These are phyloP conservation scores for Ciconia maguari DNA, from an alignment of 2,113 vertebrate genomes.

Conservation along the genomic window DNA sequence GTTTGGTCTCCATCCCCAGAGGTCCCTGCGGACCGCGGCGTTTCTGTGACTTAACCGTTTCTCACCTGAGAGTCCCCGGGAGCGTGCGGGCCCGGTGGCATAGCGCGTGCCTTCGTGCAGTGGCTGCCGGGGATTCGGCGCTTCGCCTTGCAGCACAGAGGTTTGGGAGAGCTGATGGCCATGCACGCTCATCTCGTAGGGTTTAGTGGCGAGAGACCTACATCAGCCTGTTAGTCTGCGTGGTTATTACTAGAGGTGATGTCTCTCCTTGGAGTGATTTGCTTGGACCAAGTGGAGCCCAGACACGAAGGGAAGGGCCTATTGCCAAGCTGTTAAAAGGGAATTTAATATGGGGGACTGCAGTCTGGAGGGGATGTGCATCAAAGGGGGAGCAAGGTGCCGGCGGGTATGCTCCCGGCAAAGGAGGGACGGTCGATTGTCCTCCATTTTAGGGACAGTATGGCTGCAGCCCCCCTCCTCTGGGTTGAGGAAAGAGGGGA, in stretches of 20 bases:
- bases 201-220: neutral
- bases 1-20: neutral
- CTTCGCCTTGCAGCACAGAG: neutral
- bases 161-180: neutral
- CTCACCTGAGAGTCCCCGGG: neutral
- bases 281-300: neutral
- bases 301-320: neutral
- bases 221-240: neutral
- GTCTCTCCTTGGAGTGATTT: neutral
- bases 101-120: neutral
- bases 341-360: neutral
- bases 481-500: neutral
- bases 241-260: neutral
- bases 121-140: rapidly evolving
- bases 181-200: rapidly evolving
- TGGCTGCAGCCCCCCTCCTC: neutral
- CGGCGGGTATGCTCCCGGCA: rapidly evolving
- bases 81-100: neutral
- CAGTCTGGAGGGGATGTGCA: neutral
- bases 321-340: neutral
- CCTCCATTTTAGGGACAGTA: too few relatives aligned
- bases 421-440: too few relatives aligned
- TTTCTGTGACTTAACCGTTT: neutral
- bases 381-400: neutral
- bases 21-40: neutral